phyloP scores from a whole-genome alignment of 2,113 vertebrate species.

The Ophiodon elongatus region DNA sequence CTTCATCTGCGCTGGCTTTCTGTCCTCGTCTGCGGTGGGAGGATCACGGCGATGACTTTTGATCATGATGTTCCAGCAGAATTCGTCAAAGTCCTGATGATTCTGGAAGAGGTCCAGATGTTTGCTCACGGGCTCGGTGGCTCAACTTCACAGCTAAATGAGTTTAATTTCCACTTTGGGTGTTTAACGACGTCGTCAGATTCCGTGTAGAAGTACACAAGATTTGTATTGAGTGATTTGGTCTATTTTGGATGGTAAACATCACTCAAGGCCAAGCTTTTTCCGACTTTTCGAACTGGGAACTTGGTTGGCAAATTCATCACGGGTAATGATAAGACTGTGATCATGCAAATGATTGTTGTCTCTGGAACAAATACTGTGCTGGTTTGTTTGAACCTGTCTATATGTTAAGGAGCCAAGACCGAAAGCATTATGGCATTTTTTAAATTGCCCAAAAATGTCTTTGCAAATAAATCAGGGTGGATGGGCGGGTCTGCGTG shows the following conservation, averaged over 20 bases:
- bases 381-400: neutral
- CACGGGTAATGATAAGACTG: neutral
- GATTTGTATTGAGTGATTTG: neutral
- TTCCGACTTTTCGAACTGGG: neutral
- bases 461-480: neutral
- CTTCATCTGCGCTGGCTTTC: neutral
- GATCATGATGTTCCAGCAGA: conserved; percentile 57
- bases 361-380: neutral
- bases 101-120: conserved; percentile 34
- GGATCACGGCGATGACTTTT: conserved; percentile 43
- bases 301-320: neutral
- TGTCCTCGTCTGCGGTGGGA: conserved; percentile 25
- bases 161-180: conserved; percentile 27
- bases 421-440: neutral
- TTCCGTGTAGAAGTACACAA: neutral
- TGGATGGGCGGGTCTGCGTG: neutral
- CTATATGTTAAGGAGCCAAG: neutral
- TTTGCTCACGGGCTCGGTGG: neutral
- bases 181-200: neutral
- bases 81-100: conserved; percentile 45
- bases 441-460: neutral
- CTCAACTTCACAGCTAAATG: conserved; percentile 8
- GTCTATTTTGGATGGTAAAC: neutral
- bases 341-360: neutral
- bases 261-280: too few relatives aligned